Base-by-base conservation (phyloP, 2,113 vertebrate species). In the Balaeniceps rex region DNA sequence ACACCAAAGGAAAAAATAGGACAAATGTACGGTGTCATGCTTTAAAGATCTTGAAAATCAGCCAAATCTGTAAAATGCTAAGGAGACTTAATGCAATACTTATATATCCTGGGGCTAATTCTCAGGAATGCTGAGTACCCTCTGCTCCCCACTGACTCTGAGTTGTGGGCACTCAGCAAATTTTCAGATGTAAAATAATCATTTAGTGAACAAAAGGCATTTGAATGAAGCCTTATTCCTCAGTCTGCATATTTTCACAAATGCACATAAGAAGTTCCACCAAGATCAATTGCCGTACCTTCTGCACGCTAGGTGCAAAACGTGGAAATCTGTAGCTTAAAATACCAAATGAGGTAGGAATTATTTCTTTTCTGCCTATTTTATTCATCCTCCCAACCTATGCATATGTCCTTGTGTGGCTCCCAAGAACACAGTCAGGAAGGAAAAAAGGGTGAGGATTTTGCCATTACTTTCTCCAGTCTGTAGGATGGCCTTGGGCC, bases 31-130 rank as follows among this genome's bases (percentile, higher is more conserved):
- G 5, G 51, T 94, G 81, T 94, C 83, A 64, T 77, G 77, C 74
- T 82, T 87, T 92, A 93, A 87, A 95, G 77, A 31, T 58, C 63
- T 84, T 91, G 94, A 94, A 89, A 95, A 96, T 85, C 66, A 87
- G 40, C 93, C 89, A 95, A 93, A 96, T 92, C n/a, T 92, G 11
- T 85, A 86, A 94, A 96, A 94, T 51, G 74, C 40, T 80, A 82
- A 79, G 58, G 81, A 94, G 89, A 83, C 54, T 94, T 96, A 87
- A 89, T 82, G 74, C 49, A 93, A 83, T 87, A 65, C 52, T 87
- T 84, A 15, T 1, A 83, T 38, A 94, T 77, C 88, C 86, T 91
- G 88, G 78, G 83, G 70, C 87, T 94, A 89, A 90, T 91, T 95
- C 87, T 94, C 69, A 76, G 77, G 83, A 94, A 76, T 94, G 77